A percentile compares a stretch with the other conserved stretches of the same genome.
These are phyloP conservation scores for Ethmia dodecea DNA, from an alignment of 2,888 invertebrate genomes.

Conservation along the genomic window DNA sequence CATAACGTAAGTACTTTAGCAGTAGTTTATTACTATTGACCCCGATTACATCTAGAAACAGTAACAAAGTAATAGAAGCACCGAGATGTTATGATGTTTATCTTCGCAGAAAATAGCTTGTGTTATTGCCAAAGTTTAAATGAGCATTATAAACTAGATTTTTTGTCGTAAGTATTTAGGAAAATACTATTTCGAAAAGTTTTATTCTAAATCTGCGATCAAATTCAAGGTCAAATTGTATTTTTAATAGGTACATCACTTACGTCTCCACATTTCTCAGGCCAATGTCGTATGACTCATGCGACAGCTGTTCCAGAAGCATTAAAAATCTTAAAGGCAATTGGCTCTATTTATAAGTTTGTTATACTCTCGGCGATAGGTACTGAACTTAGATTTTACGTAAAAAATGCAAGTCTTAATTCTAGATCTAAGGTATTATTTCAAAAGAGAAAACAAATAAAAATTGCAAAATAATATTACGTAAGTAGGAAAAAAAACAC, in stretches of 20 bases:
- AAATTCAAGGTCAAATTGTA: slow-evolving; percentile 48
- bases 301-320: slow-evolving; percentile 61
- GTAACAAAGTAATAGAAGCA: slow-evolving; percentile 45
- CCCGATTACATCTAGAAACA: slow-evolving; percentile 38
- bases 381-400: slow-evolving; percentile 33
- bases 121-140: slow-evolving; percentile 54
- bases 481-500: too few relatives aligned
- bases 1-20: slow-evolving; percentile 63
- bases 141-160: slow-evolving; percentile 42
- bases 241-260: slow-evolving; percentile 40
- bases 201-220: slow-evolving; percentile 43
- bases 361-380: too few relatives aligned
- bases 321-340: slow-evolving; percentile 69
- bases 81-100: slow-evolving; percentile 55
- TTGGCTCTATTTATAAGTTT: slow-evolving; percentile 50
- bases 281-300: slow-evolving; percentile 70
- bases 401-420: too few relatives aligned
- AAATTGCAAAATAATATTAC: too few relatives aligned
- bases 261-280: slow-evolving; percentile 46
- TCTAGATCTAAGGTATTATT: too few relatives aligned
- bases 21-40: slow-evolving; percentile 27
- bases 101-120: slow-evolving; percentile 56
- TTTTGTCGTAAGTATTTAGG: too few relatives aligned
- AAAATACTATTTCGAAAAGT: slow-evolving; percentile 25
- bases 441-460: too few relatives aligned